Evolutionary conservation across 2,888 invertebrate genomes (phyloP).

Genomic region (Epistrophella euchroma): DNA sequence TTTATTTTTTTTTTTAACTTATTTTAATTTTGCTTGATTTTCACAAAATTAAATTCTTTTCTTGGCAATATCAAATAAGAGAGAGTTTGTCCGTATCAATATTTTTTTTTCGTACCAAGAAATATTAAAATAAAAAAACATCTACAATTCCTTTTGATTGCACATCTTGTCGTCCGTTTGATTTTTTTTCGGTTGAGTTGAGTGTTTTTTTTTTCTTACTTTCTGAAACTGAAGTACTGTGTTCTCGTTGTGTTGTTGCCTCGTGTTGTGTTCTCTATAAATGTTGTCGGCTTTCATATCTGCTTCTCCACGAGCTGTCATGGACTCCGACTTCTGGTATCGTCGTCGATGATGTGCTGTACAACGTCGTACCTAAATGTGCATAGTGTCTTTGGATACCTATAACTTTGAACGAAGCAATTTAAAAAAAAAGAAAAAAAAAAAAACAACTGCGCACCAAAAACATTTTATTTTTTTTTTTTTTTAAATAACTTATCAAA

Average conservation of each 20-base stretch:
- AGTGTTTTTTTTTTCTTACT: slow-evolving; percentile 7
- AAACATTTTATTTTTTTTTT: neutral
- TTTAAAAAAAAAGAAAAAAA: neutral
- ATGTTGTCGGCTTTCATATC: slow-evolving; percentile 22
- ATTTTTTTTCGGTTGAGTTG: slow-evolving; percentile 20
- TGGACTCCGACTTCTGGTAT: neutral
- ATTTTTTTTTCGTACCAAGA: neutral
- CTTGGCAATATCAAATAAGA: neutral
- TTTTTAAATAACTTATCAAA: neutral
- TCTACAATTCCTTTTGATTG: slow-evolving; percentile 1
- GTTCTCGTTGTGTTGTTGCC: slow-evolving; percentile 22
- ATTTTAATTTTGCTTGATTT: neutral
- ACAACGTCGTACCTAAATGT: slow-evolving; percentile 22
- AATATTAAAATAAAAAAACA: neutral
- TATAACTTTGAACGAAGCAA: neutral
- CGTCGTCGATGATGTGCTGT: neutral
- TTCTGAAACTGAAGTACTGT: neutral
- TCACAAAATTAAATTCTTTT: neutral
- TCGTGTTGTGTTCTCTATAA: slow-evolving; percentile 6
- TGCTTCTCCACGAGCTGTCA: slow-evolving; percentile 18
- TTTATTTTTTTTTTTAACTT: neutral
- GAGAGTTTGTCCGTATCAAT: neutral
- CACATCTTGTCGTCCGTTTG: slow-evolving; percentile 1
- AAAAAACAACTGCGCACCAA: slow-evolving; percentile 21
- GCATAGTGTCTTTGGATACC: slow-evolving; percentile 13